Base-by-base conservation (phyloP, 1,140 invertebrate genomes). In the Musca vetustissima region DNA sequence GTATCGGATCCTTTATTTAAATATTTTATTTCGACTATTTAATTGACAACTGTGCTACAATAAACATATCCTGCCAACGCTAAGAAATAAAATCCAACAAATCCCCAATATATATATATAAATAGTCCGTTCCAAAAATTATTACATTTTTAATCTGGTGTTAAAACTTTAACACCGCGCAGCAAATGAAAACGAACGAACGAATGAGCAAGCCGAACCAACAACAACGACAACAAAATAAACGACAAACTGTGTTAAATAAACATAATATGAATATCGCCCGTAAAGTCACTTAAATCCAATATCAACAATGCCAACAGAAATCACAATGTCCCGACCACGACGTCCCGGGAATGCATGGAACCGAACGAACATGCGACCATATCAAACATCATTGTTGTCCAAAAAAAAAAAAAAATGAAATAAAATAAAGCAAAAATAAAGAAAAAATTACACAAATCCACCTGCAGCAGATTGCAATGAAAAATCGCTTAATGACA, bases 401-500 rank as follows among this genome's bases (percentile, higher is more conserved):
- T 43, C 8, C 36, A 11, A 24, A 52, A 32, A 49, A 28, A 50
- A 17, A 49, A 25, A 19, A n/a, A n/a, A n/a, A n/a, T n/a, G n/a
- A n/a, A n/a, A n/a, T n/a, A n/a, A n/a, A n/a, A n/a, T n/a, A n/a
- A n/a, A 4, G 0, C 8, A n/a, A 50, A 7, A 21, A 17, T 21
- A 48, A 15, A 48, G 19, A 48, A 64, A 49, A 47, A 21, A 49
- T 43, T 47, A 47, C 64, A 47, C 17, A 66, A 64, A 64, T 64
- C 25, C 67, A 69, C 59, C 67, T 69, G 67, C 67, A 69, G 67
- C 59, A 64, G 22, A 53, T 59, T 64, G 75, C 78, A 73, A 77
- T 78, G 78, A 80, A 80, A 80, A 80, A 80, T 80, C 78, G 78
- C 74, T 80, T 80, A 80, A 80, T 80, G 76, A 76, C 78, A 78